Percentiles rank a stretch among this genome's conserved stretches.
phyloP scores from a whole-genome alignment of 2,797 vertebrate species.

The Xiphorhynchus erythropygius region DNA sequence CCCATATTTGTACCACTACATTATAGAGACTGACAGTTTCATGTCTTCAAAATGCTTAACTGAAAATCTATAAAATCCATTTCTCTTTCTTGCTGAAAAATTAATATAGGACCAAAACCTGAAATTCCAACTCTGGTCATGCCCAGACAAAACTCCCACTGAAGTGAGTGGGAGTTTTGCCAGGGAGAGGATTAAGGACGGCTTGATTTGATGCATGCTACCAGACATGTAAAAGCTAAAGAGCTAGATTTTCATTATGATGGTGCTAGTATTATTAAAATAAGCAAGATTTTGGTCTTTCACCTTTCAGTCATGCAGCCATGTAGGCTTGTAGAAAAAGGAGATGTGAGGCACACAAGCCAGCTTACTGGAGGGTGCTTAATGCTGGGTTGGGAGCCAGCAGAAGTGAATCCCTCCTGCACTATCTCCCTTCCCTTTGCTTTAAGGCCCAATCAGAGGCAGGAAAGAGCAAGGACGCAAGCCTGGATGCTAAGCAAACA shows the following conservation, averaged over 20 bases:
- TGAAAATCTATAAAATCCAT: conserved; percentile 72
- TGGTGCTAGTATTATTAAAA: conserved; percentile 41
- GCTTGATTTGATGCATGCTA: neutral
- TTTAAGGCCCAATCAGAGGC: neutral
- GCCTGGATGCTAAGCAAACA: neutral
- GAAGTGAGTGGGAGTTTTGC: conserved; percentile 22
- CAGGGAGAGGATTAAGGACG: neutral
- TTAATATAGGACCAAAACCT: conserved; percentile 50
- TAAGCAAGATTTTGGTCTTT: neutral
- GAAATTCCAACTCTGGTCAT: conserved; percentile 23
- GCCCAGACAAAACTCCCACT: conserved; percentile 28
- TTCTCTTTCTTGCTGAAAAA: conserved; percentile 64
- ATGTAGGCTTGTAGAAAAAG: neutral
- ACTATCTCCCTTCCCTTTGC: neutral
- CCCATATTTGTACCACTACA: conserved; percentile 64
- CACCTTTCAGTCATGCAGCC: neutral
- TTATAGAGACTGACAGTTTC: conserved; percentile 63
- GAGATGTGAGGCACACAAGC: neutral
- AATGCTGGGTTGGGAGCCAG: neutral
- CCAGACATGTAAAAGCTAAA: neutral
- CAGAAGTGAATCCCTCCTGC: neutral
- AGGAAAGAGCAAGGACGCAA: neutral
- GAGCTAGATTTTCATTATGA: neutral
- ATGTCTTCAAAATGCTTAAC: conserved; percentile 72
- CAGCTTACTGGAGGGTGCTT: neutral